Evolutionary conservation across 2,797 vertebrate genomes (phyloP), one percentile per base, ranked within the genome.

Genomic region (Glossophaga mutica): DNA sequence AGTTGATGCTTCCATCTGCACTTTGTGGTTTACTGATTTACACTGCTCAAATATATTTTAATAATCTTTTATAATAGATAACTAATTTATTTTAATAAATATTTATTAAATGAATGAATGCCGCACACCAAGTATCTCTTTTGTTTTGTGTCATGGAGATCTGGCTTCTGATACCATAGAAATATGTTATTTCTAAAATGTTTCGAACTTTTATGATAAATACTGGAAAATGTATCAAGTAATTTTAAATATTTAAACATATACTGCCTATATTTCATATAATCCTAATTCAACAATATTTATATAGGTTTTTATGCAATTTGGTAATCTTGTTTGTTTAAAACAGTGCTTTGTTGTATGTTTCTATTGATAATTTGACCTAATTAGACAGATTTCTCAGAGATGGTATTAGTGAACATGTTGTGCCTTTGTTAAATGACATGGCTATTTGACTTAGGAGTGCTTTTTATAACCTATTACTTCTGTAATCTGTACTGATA

Each of bases 101-200:
- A 46, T 12, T 52, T n/a, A 14, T 24, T 93, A 39, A 96, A 77
- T 34, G 44, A 88, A 26, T 86, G n/a, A 70, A 48, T 29, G 29
- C 4, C 32, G 77, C 1, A 34, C 15, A 67, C 29, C 42, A 85
- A 55, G 9, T 68, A 52, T 86, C 24, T 39, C 29, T 29, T 90
- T 74, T 42, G 24, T 82, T 96, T 95, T 76, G 6, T 65, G 44
- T 67, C 50, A 34, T 84, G n/a, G 67, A 89, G 11, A 26, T 57
- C 32, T 67, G 89, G 50, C n/a, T 68, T 95, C 91, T 57, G 50
- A 74, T 71, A 65, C 34, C 9, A 74, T n/a, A 94, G 57, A 87
- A 84, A 94, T 76, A 62, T 10, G 5, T 87, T 37, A 79, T 93
- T 94, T 84, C 74, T 93, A 73, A 97, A 91, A 29, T 21, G 22